Conservation (phyloP, 2,888 invertebrate species). For the Bellardia pandia region DNA sequence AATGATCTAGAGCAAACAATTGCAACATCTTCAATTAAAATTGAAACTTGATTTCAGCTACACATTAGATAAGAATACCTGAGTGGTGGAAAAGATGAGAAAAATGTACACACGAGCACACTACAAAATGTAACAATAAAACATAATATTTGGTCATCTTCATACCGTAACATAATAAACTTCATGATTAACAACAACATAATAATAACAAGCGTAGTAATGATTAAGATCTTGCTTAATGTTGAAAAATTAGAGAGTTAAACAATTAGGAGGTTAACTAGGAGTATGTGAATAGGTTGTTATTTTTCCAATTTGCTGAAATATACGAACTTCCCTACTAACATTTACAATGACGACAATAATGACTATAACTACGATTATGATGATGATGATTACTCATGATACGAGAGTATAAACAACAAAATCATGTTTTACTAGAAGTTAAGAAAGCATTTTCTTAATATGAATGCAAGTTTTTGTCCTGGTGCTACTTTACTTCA, state of each 20-base stretch:
- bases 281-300: no score
- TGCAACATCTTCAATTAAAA: conserved; percentile 40
- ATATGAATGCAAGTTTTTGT: conserved; percentile 51
- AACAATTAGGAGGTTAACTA: no score
- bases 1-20: conserved; percentile 3
- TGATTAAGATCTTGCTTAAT: not conserved
- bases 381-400: conserved; percentile 29
- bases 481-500: conserved; percentile 47
- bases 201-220: conserved; percentile 24
- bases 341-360: not conserved
- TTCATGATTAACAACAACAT: conserved; percentile 38
- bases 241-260: no score
- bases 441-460: conserved; percentile 56
- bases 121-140: conserved; percentile 7
- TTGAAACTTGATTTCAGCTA: conserved; percentile 30
- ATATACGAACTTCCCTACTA: no score
- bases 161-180: conserved; percentile 20
- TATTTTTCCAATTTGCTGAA: no score
- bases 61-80: not conserved
- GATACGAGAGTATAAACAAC: conserved; percentile 26
- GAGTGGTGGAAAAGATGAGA: not conserved
- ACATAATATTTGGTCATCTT: conserved; percentile 41
- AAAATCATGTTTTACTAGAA: conserved; percentile 55
- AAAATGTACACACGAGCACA: not conserved
- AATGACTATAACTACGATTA: not conserved